Percentiles rank a stretch among this genome's conserved stretches.
Conservation (phyloP, 2,888 invertebrate genomes). For the Phyllotreta striolata region DNA sequence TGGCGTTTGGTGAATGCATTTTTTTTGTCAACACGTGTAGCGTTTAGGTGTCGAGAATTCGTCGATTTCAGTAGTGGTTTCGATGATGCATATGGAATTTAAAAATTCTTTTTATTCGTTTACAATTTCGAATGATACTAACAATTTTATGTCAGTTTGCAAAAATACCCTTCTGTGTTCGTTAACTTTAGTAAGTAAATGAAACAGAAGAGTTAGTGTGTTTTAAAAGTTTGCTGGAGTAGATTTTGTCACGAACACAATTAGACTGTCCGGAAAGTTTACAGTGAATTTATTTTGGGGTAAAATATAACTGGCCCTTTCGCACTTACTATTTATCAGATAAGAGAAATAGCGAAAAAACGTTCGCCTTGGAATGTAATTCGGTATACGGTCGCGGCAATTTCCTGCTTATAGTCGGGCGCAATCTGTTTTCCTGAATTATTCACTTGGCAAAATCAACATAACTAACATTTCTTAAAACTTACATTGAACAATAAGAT, state of each 20-base stretch:
- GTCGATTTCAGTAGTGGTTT: too few species aligned
- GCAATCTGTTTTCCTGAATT: neutral
- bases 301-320: slow-evolving; percentile 9
- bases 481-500: slow-evolving; percentile 83
- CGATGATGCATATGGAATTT: too few species aligned
- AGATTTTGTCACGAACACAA: slow-evolving; percentile 12
- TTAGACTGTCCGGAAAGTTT: slow-evolving; percentile 26
- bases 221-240: neutral
- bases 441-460: neutral
- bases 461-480: slow-evolving; percentile 48
- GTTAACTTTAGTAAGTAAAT: too few species aligned
- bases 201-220: neutral
- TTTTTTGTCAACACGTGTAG: too few species aligned
- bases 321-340: slow-evolving; percentile 21
- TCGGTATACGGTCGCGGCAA: slow-evolving; percentile 22
- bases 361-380: slow-evolving; percentile 20
- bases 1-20: slow-evolving; percentile 23
- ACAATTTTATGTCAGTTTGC: too few species aligned
- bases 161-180: too few species aligned
- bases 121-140: too few species aligned
- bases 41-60: too few species aligned
- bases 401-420: neutral
- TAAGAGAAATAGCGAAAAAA: slow-evolving; percentile 8
- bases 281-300: slow-evolving; percentile 16
- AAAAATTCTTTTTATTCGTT: too few species aligned